Conservation (phyloP, 1,140 invertebrate species). For the Neodiprion virginianus region DNA sequence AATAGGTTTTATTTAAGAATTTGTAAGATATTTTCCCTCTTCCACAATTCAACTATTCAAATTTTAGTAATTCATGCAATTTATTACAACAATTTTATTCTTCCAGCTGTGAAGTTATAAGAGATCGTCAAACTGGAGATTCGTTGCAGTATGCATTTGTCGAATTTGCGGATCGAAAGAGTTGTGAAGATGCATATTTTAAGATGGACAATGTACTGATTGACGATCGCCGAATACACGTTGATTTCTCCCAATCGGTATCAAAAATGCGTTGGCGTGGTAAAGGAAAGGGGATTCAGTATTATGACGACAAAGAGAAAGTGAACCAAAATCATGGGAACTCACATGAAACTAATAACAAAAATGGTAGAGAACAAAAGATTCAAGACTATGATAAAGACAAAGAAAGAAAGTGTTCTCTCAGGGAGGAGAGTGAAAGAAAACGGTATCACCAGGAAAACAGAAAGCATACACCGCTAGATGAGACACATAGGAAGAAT, state of each 20-base stretch:
- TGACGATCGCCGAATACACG: conserved; percentile 98
- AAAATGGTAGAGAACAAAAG: not conserved
- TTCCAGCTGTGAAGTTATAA: conserved; percentile 93
- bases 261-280: conserved; percentile 89
- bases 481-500: not conserved
- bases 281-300: conserved; percentile 77
- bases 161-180: conserved; percentile 94
- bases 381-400: not conserved
- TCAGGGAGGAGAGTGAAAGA: not conserved
- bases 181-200: conserved; percentile 98
- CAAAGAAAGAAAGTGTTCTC: not conserved
- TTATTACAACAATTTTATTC: conserved; percentile 21
- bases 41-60: too few species aligned
- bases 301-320: conserved; percentile 44
- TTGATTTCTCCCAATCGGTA: conserved; percentile 99
- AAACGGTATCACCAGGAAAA: not conserved
- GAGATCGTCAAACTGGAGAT: conserved; percentile 91
- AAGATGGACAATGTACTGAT: conserved; percentile 99
- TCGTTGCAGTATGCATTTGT: conserved; percentile 99
- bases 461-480: not conserved
- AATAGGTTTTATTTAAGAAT: too few species aligned
- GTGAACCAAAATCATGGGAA: not conserved
- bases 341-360: not conserved
- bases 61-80: too few species aligned
- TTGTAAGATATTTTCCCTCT: too few species aligned